Percentiles rank a stretch among this genome's conserved stretches.
phyloP scores from a whole-genome alignment of 2,113 vertebrate genomes.

The Seriola rivoliana region DNA sequence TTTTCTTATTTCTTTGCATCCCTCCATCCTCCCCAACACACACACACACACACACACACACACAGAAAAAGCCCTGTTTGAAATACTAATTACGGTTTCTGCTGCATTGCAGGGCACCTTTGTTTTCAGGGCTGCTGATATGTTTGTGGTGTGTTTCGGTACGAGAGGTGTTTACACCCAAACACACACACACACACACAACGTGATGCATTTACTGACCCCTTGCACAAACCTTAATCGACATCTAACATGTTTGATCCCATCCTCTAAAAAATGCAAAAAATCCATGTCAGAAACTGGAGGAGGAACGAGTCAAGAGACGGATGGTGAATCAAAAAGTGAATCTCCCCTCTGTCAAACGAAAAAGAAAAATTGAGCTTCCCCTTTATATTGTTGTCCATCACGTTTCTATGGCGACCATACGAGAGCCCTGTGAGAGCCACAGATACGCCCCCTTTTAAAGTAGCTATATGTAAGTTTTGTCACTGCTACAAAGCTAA shows the following conservation, averaged over 20 bases:
- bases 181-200: background rate
- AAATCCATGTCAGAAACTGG: too few relatives aligned
- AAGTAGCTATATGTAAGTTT: too few relatives aligned
- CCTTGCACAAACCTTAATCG: background rate
- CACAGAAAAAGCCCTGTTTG: conserved; percentile 58
- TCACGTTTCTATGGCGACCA: too few relatives aligned
- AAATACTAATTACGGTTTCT: conserved; percentile 76
- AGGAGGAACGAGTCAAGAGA: too few relatives aligned
- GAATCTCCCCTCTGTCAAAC: too few relatives aligned
- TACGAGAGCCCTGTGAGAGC: too few relatives aligned
- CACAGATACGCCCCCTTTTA: too few relatives aligned
- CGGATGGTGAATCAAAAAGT: too few relatives aligned
- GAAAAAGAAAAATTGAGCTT: too few relatives aligned
- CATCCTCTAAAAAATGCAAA: background rate
- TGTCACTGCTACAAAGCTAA: too few relatives aligned
- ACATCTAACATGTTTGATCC: background rate
- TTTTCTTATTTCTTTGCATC: conserved; percentile 24
- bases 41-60: conserved; percentile 45
- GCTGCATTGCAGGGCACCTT: conserved; percentile 74
- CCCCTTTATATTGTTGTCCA: too few relatives aligned
- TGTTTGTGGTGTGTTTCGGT: conserved; percentile 20
- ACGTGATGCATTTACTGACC: background rate
- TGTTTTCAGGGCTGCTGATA: conserved; percentile 57
- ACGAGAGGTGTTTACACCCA: background rate
- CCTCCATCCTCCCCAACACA: conserved; percentile 12